Base-by-base conservation (phyloP, 1,140 invertebrate species). In the Papilio helenus region DNA sequence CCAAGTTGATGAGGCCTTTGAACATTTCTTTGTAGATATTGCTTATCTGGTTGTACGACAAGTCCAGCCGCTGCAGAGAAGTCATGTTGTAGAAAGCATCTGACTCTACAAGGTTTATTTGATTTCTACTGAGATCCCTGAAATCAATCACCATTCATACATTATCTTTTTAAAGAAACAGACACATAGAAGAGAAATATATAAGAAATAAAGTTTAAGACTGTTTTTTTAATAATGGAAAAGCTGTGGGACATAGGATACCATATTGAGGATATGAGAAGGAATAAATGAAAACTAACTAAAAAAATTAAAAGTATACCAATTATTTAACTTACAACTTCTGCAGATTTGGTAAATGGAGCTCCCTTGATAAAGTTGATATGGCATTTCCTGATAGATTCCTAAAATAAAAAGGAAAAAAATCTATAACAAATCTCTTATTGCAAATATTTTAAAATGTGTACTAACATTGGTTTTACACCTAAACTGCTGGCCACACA, bases 51-150 rank as follows among this genome's bases (percentile, higher is more conserved):
- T 97, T 97, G 72, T 92, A 90, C 0, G 97, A 97, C 58, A 97
- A 91, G 90, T 97, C 96, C 89, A 97, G 93, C 81, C 95, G 95
- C 88, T 96, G 96, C n/a, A 97, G 91, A 79, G 96, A 96, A 46
- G 95, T 95, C 81, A 97, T 95, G 86, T 96, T 96, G 84, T 95
- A 95, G 85, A 97, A 98, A 71, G 97, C 96, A 89, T 97, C 96
- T n/a, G 96, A 95, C 88, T 97, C 96, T 82, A 98, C 96, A 34
- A 95, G 90, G 16, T 95, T 95, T 89, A 99, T 97, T 83, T 96
- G 95, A 90, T 99, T 99, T 87, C 96, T 96, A 86, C 96, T 97
- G 72, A 98, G 94, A 91, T 97, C 96, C 85, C 97, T 97, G 90
- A 23, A 95, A 95, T 84, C 68, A 72, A 85, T 79, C 73, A 81